A percentile compares a stretch with the other conserved stretches of the same genome.
These are phyloP conservation scores for Leptopilina boulardi DNA, from an alignment of 1,140 invertebrate species.

Conservation along the genomic window DNA sequence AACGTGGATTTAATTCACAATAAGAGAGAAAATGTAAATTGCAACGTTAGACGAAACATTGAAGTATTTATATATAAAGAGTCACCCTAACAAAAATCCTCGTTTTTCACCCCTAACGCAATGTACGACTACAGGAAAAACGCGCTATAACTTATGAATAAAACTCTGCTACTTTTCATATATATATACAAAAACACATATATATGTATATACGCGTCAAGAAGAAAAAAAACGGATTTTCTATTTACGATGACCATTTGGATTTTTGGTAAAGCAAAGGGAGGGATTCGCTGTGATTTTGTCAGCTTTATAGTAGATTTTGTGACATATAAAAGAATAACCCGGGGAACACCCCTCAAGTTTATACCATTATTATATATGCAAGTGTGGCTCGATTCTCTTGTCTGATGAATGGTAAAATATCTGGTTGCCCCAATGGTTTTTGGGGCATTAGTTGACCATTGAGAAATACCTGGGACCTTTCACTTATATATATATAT, in stretches of 20 bases:
- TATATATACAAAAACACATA: constrained; percentile 45
- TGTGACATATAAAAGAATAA: constrained; percentile 65
- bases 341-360: constrained; percentile 66
- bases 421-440: constrained; percentile 52
- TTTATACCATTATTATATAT: constrained; percentile 73
- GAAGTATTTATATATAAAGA: constrained; percentile 31
- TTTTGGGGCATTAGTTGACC: constrained; percentile 44
- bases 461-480: constrained; percentile 52
- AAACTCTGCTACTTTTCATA: constrained; percentile 63
- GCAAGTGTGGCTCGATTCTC: constrained; percentile 66
- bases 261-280: constrained; percentile 63
- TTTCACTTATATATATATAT: constrained; percentile 47
- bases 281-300: constrained; percentile 65
- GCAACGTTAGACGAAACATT: constrained; percentile 12
- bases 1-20: background rate
- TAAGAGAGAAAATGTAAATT: constrained; percentile 1
- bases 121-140: constrained; percentile 43
- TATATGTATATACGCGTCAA: no score
- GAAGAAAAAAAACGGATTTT: constrained; percentile 70
- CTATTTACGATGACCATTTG: constrained; percentile 75
- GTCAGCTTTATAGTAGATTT: constrained; percentile 69
- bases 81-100: constrained; percentile 58
- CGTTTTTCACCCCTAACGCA: constrained; percentile 46
- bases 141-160: constrained; percentile 64
- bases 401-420: constrained; percentile 58